Conservation (phyloP, 2,888 invertebrate species). For the Anoncus sp. region DNA sequence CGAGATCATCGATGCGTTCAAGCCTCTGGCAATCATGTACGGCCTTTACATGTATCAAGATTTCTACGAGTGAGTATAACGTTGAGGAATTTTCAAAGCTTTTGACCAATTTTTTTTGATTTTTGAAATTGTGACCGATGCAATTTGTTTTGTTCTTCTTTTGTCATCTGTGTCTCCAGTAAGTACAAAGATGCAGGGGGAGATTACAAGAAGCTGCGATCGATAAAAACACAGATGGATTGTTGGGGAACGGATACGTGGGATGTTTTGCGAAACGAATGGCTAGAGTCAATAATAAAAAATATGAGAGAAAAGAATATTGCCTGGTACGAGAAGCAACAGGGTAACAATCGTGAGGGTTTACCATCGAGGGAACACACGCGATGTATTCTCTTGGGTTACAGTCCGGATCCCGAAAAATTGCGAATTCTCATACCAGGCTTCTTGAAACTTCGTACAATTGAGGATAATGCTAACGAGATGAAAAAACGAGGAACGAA, state of each 20-base stretch:
- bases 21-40: slow-evolving; percentile 84
- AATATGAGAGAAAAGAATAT: background rate
- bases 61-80: slow-evolving; percentile 67
- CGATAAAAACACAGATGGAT: background rate
- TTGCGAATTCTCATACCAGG: background rate
- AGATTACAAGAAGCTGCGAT: background rate
- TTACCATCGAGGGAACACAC: slow-evolving; percentile 3
- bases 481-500: too few relatives aligned
- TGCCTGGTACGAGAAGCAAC: too few relatives aligned
- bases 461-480: too few relatives aligned
- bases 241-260: slow-evolving; percentile 6
- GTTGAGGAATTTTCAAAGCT: background rate
- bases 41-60: slow-evolving; percentile 82
- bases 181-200: background rate
- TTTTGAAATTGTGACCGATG: too few relatives aligned
- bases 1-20: slow-evolving; percentile 85
- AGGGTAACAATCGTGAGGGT: background rate
- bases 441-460: too few relatives aligned
- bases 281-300: background rate
- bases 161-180: background rate
- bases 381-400: slow-evolving; percentile 2
- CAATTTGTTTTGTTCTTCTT: background rate
- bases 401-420: slow-evolving; percentile 2
- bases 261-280: slow-evolving; percentile 7
- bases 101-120: too few relatives aligned